Conservation (phyloP, 1,140 invertebrate species). For the Arion vulgaris region DNA sequence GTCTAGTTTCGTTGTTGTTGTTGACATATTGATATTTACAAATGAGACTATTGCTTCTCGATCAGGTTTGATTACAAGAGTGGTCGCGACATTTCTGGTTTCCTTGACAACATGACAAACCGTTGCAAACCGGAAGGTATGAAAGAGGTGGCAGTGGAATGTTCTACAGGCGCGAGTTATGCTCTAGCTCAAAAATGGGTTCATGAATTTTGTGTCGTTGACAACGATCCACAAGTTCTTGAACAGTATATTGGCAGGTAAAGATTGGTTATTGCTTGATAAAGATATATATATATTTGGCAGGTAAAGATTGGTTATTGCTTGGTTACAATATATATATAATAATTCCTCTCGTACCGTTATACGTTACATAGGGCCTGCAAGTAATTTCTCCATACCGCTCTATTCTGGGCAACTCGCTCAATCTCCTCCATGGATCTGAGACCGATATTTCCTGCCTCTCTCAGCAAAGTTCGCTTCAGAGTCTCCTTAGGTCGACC, state of each 20-base stretch:
- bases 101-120: slow-evolving; percentile 27
- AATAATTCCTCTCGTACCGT: no score
- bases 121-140: slow-evolving; percentile 16
- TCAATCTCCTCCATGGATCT: no score
- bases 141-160: slow-evolving; percentile 34
- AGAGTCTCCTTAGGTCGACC: no score
- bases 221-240: background rate
- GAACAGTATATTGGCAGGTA: slow-evolving; percentile 33
- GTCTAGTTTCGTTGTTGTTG: no score
- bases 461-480: no score
- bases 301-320: background rate
- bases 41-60: background rate
- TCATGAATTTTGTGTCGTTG: slow-evolving; percentile 33
- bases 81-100: slow-evolving; percentile 34
- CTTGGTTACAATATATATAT: background rate
- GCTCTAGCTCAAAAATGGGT: slow-evolving; percentile 38
- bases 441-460: no score
- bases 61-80: slow-evolving; percentile 25
- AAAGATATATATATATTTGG: background rate
- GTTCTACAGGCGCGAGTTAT: slow-evolving; percentile 31
- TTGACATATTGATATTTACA: no score
- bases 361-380: no score
- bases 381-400: no score
- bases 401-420: no score
- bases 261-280: background rate